Evolutionary conservation across 35 echinoderm and acorn worm genomes (phyloP), one percentile per base, ranked within the genome.

Genomic region (Chiridota heheva): DNA sequence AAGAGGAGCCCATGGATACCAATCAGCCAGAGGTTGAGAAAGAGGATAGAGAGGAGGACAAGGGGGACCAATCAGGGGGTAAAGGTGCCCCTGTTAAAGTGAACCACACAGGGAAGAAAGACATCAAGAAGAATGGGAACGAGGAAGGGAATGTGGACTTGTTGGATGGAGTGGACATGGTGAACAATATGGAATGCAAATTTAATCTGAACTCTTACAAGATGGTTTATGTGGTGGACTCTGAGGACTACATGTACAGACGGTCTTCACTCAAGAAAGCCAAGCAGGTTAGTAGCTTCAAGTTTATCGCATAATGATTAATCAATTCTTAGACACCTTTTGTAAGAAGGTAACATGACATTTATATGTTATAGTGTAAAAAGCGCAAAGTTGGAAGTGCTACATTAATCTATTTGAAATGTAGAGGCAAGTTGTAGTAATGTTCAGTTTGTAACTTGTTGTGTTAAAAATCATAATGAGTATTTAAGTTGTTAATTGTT

Each of bases 201-300:
- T 97, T 97, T 59, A 97, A 97, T 59, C 85, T 97, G 36, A 97
- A 97, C 84, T 97, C 94, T 31, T 97, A 97, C 77, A 87, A 90
- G 70, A 97, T 97, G 84, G 94, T 97, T 2, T 97, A 97, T 61
- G 94, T 97, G 17, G 94, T 97, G 33, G 90, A 92, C 81, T 98
- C 89, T 15, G 95, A 98, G 44, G 94, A 97, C 57, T 97, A 97
- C 63, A 97, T 97, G 94, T 97, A 97, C 85, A 91, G 94, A 43
- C 58, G 94, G 74, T 88, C 88, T 29, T 86, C 95, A 15, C 80
- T 98, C 62, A 88, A 90, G 70, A 98, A 98, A 44, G 95, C 95
- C 2, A 92, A 70, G 84, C 84, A 98, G 85, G 95, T 98, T 40
- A 82, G 74, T 68, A 16, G 6, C 1, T 39, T 13, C 18, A 22